Evolutionary conservation across 2,888 invertebrate genomes (phyloP).

Genomic region (Dryadula phaetusa): DNA sequence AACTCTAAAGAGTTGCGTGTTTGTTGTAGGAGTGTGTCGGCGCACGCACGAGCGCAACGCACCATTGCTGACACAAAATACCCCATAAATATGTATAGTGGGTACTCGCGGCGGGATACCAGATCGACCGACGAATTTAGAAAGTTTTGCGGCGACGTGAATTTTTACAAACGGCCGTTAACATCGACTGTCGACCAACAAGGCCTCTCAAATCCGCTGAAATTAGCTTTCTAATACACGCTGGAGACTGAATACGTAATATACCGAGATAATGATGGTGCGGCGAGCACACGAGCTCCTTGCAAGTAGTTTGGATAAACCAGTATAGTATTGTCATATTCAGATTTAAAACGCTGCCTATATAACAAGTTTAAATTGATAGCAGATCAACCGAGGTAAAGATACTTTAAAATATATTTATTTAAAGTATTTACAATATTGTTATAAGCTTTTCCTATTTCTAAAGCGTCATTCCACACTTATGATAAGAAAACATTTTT

Average conservation of each 20-base stretch:
- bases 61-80: constrained; percentile 35
- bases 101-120: constrained; percentile 15
- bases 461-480: too few species aligned
- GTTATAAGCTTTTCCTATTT: too few species aligned
- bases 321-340: too few species aligned
- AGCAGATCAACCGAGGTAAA: too few species aligned
- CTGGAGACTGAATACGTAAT: constrained; percentile 20
- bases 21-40: not conserved
- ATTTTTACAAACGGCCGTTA: constrained; percentile 46
- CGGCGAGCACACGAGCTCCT: not conserved
- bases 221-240: constrained; percentile 36
- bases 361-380: too few species aligned
- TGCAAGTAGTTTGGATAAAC: too few species aligned
- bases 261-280: not conserved
- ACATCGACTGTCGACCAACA: constrained; percentile 31
- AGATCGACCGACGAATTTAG: constrained; percentile 45
- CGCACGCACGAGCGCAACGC: constrained; percentile 21
- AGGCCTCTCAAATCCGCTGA: constrained; percentile 31
- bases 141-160: constrained; percentile 44
- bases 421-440: too few species aligned
- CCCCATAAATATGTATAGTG: constrained; percentile 49
- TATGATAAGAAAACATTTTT: too few species aligned
- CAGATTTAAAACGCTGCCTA: too few species aligned
- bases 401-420: too few species aligned
- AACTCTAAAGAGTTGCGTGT: constrained; percentile 7